A percentile compares a stretch with the other conserved stretches of the same genome.
phyloP scores from a whole-genome alignment of 1,140 invertebrate genomes.

The Gyrodactylus bullatarudis region DNA sequence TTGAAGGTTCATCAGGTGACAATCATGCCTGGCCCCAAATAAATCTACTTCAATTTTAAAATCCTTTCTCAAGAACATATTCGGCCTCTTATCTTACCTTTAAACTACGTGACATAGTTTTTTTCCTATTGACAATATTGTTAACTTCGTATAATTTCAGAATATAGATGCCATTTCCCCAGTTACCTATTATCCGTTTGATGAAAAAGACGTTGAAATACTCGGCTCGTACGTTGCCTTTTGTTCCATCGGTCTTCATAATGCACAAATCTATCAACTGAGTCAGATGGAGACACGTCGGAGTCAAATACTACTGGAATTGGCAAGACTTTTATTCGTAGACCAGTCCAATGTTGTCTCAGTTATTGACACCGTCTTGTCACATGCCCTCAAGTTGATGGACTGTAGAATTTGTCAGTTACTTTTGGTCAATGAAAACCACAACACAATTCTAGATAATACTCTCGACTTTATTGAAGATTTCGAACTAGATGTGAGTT shows the following conservation, averaged over 20 bases:
- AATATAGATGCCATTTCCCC: no score
- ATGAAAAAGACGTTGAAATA: slow-evolving; percentile 43
- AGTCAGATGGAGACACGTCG: slow-evolving; percentile 61
- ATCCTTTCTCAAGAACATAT: no score
- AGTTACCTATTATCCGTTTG: slow-evolving; percentile 51
- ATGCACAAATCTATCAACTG: slow-evolving; percentile 70
- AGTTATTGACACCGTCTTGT: background rate
- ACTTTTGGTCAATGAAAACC: background rate
- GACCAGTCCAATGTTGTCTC: background rate
- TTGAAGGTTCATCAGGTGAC: no score
- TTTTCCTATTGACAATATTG: no score
- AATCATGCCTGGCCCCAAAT: no score
- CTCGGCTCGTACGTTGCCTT: slow-evolving; percentile 70
- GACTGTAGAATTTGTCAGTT: background rate
- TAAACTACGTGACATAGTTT: no score
- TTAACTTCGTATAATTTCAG: no score
- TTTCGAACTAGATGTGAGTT: background rate
- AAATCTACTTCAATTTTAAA: no score
- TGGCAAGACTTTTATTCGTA: background rate
- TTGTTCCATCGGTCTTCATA: slow-evolving; percentile 79
- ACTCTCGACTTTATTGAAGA: background rate
- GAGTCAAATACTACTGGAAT: slow-evolving; percentile 35
- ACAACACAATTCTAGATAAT: background rate
- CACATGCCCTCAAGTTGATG: background rate
- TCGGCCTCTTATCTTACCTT: no score